Percentiles rank a stretch among this genome's conserved stretches.
phyloP scores from a whole-genome alignment of 2,797 vertebrate species.

The Stomatorhinus walkeri region DNA sequence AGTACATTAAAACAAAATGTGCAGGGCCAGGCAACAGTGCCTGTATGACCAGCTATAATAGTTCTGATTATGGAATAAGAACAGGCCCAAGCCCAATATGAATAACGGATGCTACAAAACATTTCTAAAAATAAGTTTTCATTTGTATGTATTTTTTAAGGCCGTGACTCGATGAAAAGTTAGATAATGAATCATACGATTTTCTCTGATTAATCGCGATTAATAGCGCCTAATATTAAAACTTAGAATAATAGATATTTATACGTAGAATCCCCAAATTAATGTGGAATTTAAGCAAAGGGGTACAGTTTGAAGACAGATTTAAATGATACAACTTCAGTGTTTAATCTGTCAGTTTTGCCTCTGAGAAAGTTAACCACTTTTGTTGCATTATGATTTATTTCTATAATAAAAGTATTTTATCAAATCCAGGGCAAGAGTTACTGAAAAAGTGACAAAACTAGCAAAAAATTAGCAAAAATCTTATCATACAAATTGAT shows the following conservation, averaged over 20 bases:
- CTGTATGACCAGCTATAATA: not conserved
- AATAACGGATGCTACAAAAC: not conserved
- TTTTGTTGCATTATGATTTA: not conserved
- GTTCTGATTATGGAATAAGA: not conserved
- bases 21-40: not conserved
- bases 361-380: not conserved
- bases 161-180: not conserved
- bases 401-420: not conserved
- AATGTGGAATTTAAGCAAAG: not conserved
- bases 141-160: not conserved
- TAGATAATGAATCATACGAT: not conserved
- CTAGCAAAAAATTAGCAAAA: not conserved
- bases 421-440: not conserved
- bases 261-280: not conserved
- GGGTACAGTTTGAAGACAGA: not conserved
- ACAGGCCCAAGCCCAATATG: not conserved
- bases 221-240: not conserved
- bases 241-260: not conserved
- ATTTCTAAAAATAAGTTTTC: not conserved
- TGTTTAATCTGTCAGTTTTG: not conserved
- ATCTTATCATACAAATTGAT: not conserved
- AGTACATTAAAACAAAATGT: not conserved
- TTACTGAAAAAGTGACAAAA: not conserved
- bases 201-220: not conserved
- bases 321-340: not conserved